Evolutionary conservation across 1,140 invertebrate species (phyloP).

Genomic region (Zophobas morio): DNA sequence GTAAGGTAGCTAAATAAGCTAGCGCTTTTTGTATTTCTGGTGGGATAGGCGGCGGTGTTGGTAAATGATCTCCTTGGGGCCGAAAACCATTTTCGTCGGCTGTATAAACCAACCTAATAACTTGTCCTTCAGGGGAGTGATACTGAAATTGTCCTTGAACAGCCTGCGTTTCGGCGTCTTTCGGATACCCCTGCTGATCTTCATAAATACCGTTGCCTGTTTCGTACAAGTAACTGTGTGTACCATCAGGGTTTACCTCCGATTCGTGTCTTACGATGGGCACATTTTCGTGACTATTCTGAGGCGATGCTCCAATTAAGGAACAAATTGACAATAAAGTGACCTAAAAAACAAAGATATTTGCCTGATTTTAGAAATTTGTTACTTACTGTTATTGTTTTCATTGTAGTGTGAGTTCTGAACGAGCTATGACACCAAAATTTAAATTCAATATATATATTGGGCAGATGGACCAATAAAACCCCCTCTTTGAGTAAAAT

Average conservation of each 20-base stretch:
- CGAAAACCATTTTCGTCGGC: slow-evolving; percentile 79
- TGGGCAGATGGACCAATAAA: slow-evolving; percentile 30
- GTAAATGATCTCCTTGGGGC: slow-evolving; percentile 71
- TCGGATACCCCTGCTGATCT: slow-evolving; percentile 65
- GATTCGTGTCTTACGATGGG: slow-evolving; percentile 73
- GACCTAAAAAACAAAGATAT: neutral
- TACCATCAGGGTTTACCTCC: slow-evolving; percentile 73
- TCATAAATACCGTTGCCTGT: slow-evolving; percentile 74
- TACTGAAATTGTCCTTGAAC: slow-evolving; percentile 64
- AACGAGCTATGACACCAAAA: neutral
- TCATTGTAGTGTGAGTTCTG: slow-evolving; percentile 1
- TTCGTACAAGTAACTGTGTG: slow-evolving; percentile 73
- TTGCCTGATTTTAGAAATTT: neutral
- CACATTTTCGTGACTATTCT: slow-evolving; percentile 1
- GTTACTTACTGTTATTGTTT: neutral
- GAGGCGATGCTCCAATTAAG: neutral
- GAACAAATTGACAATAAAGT: neutral
- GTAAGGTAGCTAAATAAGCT: slow-evolving; percentile 69
- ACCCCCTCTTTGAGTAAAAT: slow-evolving; percentile 25
- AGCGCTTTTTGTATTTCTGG: slow-evolving; percentile 69
- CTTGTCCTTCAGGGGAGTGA: slow-evolving; percentile 66
- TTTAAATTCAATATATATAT: slow-evolving; percentile 26
- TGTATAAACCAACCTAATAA: slow-evolving; percentile 73
- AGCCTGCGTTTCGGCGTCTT: slow-evolving; percentile 60
- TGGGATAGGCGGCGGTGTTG: slow-evolving; percentile 72